Evolutionary conservation across 2,113 vertebrate genomes (phyloP).

Genomic region (Microtus pennsylvanicus): DNA sequence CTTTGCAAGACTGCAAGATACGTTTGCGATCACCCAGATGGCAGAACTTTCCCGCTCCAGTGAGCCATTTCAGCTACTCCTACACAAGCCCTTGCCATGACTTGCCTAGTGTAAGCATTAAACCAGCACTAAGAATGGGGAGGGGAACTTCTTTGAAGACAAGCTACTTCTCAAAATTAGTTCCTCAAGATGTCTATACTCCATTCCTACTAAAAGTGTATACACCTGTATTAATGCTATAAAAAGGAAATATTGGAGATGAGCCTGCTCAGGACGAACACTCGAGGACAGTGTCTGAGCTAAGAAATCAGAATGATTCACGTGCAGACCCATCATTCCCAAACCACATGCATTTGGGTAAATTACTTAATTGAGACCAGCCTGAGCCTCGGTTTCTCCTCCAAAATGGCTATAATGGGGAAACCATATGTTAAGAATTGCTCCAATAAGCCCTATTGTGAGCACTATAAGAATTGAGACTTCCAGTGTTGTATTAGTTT

Average conservation of each 20-base stretch:
- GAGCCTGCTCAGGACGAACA: not conserved
- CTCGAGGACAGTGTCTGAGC: not conserved
- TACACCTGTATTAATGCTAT: not conserved
- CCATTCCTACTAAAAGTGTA: not conserved
- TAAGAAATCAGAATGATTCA: conserved; percentile 8
- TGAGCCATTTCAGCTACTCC: conserved; percentile 40
- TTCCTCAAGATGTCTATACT: not conserved
- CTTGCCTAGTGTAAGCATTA: conserved; percentile 3
- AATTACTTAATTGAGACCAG: not conserved
- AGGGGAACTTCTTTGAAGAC: not conserved
- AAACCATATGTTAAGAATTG: not conserved
- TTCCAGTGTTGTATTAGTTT: not conserved
- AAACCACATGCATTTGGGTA: not conserved
- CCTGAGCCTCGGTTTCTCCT: conserved; percentile 12
- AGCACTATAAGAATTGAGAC: not conserved
- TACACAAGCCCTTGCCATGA: not conserved
- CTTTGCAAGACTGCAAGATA: conserved; percentile 74
- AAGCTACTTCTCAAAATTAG: conserved; percentile 44
- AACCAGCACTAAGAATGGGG: not conserved
- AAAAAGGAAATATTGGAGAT: not conserved
- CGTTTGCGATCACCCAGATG: conserved; percentile 59
- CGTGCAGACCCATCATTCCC: not conserved
- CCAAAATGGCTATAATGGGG: not conserved
- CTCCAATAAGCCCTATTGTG: not conserved
- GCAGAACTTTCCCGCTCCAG: conserved; percentile 40